Conservation (phyloP, 2,113 vertebrate species). For the Pipa parva region DNA sequence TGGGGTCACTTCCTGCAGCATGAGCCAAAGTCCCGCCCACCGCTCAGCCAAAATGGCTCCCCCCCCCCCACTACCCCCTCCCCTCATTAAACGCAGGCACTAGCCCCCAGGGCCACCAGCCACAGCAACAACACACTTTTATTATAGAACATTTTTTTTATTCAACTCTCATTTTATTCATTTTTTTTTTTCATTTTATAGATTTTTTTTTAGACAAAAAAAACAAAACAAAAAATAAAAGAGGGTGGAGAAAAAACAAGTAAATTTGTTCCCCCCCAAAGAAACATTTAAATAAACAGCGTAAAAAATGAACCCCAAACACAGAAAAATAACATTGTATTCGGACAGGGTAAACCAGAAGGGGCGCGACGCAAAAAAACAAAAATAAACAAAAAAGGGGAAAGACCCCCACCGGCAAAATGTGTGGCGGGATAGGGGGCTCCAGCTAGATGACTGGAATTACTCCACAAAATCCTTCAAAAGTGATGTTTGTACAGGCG, state of each 20-base stretch:
- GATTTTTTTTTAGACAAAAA: slow-evolving; percentile 33
- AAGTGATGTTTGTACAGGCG: background rate
- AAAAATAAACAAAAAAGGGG: background rate
- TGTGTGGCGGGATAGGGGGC: background rate
- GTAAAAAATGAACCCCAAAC: slow-evolving; percentile 14
- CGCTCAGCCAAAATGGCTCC: background rate
- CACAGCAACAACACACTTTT: background rate
- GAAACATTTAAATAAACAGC: slow-evolving; percentile 40
- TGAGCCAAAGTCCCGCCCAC: background rate
- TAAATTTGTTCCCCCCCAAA: slow-evolving; percentile 32
- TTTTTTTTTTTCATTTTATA: slow-evolving; percentile 16
- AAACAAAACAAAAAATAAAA: slow-evolving; percentile 31
- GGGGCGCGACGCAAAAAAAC: background rate
- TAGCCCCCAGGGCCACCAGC: background rate
- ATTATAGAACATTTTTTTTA: slow-evolving; percentile 23
- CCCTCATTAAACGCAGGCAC: background rate
- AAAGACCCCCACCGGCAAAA: background rate
- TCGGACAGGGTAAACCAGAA: too few species aligned
- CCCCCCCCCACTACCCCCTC: background rate
- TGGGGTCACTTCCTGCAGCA: background rate
- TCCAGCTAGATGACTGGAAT: too few species aligned
- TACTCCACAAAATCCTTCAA: background rate
- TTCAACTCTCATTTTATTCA: slow-evolving; percentile 8
- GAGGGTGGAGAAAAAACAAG: too few species aligned
- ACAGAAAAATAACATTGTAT: background rate